These are phyloP conservation scores for Plumapathes pennacea DNA, from an alignment of 92 coral and sea anemone genomes.

Conservation along the genomic window DNA sequence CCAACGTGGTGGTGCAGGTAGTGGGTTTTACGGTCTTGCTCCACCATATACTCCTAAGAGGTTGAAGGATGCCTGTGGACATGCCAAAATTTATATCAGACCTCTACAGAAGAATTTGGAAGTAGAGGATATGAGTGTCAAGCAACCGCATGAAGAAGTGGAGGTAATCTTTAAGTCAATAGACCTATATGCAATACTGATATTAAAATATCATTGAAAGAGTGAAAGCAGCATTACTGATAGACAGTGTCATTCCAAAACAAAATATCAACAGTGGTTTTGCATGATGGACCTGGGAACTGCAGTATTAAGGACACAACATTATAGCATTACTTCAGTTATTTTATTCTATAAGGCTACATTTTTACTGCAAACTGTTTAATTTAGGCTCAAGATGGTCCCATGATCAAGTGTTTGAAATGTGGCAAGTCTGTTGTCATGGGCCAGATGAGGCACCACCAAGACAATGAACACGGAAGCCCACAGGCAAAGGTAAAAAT, in stretches of 20 bases:
- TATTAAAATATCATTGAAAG: too few species aligned
- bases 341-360: constrained; percentile 6
- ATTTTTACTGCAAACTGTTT: not conserved
- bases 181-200: too few species aligned
- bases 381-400: constrained; percentile 3
- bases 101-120: constrained; percentile 37
- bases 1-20: constrained; percentile 43
- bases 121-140: constrained; percentile 4
- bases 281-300: too few species aligned
- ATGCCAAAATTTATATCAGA: constrained; percentile 41
- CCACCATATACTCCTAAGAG: constrained; percentile 40
- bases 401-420: constrained; percentile 7
- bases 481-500: constrained; percentile 22
- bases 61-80: constrained; percentile 44
- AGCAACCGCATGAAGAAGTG: constrained; percentile 6
- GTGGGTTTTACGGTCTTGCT: constrained; percentile 30
- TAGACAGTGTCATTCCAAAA: too few species aligned
- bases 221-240: too few species aligned
- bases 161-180: constrained; percentile 24
- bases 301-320: too few species aligned
- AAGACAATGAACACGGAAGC: constrained; percentile 10
- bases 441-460: constrained; percentile 10
- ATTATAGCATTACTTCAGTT: too few species aligned
- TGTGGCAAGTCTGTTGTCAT: constrained; percentile 19
- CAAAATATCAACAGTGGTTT: too few species aligned